Percentiles rank a stretch among this genome's conserved stretches.
Conservation (phyloP, 2,888 invertebrate genomes). For the Cataglyphis cursor region DNA sequence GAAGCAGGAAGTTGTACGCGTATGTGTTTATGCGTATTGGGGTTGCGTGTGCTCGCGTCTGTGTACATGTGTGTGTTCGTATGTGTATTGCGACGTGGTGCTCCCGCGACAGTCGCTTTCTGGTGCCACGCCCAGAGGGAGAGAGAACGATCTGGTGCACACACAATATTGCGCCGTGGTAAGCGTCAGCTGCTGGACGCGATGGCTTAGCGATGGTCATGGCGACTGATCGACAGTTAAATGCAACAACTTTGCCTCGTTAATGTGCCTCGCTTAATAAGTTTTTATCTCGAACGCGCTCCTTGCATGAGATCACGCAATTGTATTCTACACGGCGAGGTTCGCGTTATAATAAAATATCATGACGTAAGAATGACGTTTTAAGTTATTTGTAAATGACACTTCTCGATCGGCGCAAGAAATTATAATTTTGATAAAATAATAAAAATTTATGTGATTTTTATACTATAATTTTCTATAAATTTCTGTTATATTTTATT, state of each 20-base stretch:
- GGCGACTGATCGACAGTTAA: slow-evolving; percentile 38
- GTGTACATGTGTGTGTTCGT: neutral
- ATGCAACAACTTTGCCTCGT: slow-evolving; percentile 46
- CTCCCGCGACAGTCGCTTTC: slow-evolving; percentile 71
- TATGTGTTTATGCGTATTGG: neutral
- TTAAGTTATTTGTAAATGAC: neutral
- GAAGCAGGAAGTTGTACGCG: neutral
- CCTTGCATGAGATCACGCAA: slow-evolving; percentile 23
- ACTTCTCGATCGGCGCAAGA: neutral
- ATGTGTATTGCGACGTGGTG: slow-evolving; percentile 46
- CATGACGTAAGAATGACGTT: neutral
- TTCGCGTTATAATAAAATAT: neutral
- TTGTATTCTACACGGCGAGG: neutral
- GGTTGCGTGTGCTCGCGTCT: neutral
- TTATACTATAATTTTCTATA: neutral
- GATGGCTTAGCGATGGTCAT: slow-evolving; percentile 28
- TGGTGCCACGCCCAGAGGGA: slow-evolving; percentile 73
- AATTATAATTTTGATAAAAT: neutral
- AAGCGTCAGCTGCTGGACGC: slow-evolving; percentile 58
- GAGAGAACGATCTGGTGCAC: slow-evolving; percentile 51
- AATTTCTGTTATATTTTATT: neutral
- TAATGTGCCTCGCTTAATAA: slow-evolving; percentile 28
- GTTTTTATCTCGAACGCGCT: neutral
- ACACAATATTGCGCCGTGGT: slow-evolving; percentile 64
- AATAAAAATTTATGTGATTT: neutral